Percentiles rank a stretch among this genome's conserved stretches.
phyloP scores from a whole-genome alignment of 2,888 invertebrate genomes.

The Drosophila anomalata region DNA sequence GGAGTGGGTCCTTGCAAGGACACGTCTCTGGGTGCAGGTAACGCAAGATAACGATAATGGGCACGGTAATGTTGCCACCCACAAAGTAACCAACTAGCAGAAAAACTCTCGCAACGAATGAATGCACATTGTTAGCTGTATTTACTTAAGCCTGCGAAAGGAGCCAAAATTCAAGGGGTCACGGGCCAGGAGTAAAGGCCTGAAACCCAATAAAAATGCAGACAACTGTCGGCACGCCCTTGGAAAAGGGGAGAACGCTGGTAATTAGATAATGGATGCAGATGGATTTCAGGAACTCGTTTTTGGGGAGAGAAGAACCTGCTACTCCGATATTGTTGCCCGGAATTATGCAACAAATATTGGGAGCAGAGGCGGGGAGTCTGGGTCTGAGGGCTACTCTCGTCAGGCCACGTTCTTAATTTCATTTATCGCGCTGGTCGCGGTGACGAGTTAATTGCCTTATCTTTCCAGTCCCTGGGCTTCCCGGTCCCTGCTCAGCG shows the following conservation, averaged over 20 bases:
- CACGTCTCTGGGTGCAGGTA: neutral
- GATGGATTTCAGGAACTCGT: neutral
- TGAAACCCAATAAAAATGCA: neutral
- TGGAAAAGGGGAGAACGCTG: neutral
- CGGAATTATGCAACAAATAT: too few relatives aligned
- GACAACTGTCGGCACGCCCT: neutral
- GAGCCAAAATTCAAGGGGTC: neutral
- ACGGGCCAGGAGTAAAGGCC: neutral
- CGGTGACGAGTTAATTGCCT: slow-evolving; percentile 23
- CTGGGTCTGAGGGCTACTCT: too few relatives aligned
- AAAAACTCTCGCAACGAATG: slow-evolving; percentile 65
- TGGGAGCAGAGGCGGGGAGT: too few relatives aligned
- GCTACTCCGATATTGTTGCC: too few relatives aligned
- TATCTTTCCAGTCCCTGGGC: slow-evolving; percentile 6
- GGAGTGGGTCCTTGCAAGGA: neutral
- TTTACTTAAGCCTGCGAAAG: slow-evolving; percentile 58
- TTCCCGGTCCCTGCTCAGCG: neutral
- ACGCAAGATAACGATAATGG: slow-evolving; percentile 22
- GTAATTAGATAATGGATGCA: neutral
- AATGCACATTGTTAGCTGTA: slow-evolving; percentile 70
- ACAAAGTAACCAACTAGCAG: slow-evolving; percentile 68
- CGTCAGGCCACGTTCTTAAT: too few relatives aligned
- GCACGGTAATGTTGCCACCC: slow-evolving; percentile 15
- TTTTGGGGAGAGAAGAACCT: too few relatives aligned
- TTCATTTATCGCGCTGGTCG: slow-evolving; percentile 16